Conservation (phyloP, 1,140 invertebrate genomes). For the Cotesia glomerata region DNA sequence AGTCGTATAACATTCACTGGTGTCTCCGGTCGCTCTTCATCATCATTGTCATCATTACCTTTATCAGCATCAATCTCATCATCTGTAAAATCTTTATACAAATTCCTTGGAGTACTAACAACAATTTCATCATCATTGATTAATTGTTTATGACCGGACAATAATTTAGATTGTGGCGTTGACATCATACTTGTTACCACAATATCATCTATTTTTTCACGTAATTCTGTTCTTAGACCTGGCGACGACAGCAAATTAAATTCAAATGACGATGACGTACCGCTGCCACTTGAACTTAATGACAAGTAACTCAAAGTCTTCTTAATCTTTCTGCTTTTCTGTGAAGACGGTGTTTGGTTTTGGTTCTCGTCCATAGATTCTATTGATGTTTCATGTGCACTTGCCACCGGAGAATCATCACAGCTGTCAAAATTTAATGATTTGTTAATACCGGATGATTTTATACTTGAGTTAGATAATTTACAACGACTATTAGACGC, state of each 20-base stretch:
- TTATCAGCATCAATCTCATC: conserved; percentile 13
- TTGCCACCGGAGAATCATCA: conserved; percentile 37
- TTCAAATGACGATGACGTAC: conserved; percentile 12
- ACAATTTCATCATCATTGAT: conserved; percentile 27
- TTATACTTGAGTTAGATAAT: conserved; percentile 36
- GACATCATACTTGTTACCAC: conserved; percentile 38
- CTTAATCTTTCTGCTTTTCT: conserved; percentile 40
- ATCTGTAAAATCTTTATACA: conserved; percentile 47
- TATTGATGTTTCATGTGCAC: conserved; percentile 36
- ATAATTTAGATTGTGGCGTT: conserved; percentile 32
- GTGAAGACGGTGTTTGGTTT: conserved; percentile 49
- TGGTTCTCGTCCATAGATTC: conserved; percentile 56
- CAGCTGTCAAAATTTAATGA: conserved; percentile 43
- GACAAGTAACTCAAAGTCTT: conserved; percentile 43
- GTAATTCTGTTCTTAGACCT: conserved; percentile 34
- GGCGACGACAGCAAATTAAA: conserved; percentile 35
- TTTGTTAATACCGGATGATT: conserved; percentile 40
- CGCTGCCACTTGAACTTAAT: conserved; percentile 34
- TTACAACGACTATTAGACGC: conserved; percentile 16
- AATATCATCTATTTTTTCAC: conserved; percentile 43
- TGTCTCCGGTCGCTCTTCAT: conserved; percentile 40
- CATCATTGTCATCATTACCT: not conserved
- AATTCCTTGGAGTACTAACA: conserved; percentile 53
- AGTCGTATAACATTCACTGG: conserved; percentile 49
- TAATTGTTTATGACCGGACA: conserved; percentile 7